Evolutionary conservation across 2,797 vertebrate species (phyloP).

Genomic region (Spinus olivaceus): DNA sequence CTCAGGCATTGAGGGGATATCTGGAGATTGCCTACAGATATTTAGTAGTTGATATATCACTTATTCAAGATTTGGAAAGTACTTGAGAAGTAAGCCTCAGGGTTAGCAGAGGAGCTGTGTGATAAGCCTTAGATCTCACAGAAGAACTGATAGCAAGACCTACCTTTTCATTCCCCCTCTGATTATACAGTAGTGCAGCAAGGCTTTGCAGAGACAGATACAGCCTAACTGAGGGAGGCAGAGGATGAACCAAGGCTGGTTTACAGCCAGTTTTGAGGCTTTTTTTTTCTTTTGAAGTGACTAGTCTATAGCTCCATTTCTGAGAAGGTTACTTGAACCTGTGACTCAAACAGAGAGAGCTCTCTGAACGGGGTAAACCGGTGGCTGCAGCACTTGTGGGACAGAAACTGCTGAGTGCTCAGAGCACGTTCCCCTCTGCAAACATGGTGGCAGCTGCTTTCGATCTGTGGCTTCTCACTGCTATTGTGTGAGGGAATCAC

Average conservation of each 20-base stretch:
- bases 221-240: neutral
- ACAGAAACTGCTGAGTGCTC: slow-evolving; percentile 4
- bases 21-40: slow-evolving; percentile 39
- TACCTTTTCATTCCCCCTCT: neutral
- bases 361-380: neutral
- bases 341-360: slow-evolving; percentile 33
- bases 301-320: neutral
- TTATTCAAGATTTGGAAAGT: slow-evolving; percentile 29
- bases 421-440: neutral
- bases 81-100: slow-evolving; percentile 42
- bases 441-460: slow-evolving; percentile 46
- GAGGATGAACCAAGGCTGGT: neutral
- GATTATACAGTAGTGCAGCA: neutral
- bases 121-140: slow-evolving; percentile 47
- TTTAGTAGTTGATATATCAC: slow-evolving; percentile 47
- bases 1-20: neutral
- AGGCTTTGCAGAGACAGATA: neutral
- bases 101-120: slow-evolving; percentile 33
- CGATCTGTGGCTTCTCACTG: slow-evolving; percentile 44
- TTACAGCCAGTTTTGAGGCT: neutral
- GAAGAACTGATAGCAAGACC: slow-evolving; percentile 22
- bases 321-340: neutral
- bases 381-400: slow-evolving; percentile 14
- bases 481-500: slow-evolving; percentile 40
- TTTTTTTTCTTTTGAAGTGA: neutral